Percentiles rank a stretch among this genome's conserved stretches.
Conservation (phyloP, 2,113 vertebrate species). For the Sigmodon hispidus region DNA sequence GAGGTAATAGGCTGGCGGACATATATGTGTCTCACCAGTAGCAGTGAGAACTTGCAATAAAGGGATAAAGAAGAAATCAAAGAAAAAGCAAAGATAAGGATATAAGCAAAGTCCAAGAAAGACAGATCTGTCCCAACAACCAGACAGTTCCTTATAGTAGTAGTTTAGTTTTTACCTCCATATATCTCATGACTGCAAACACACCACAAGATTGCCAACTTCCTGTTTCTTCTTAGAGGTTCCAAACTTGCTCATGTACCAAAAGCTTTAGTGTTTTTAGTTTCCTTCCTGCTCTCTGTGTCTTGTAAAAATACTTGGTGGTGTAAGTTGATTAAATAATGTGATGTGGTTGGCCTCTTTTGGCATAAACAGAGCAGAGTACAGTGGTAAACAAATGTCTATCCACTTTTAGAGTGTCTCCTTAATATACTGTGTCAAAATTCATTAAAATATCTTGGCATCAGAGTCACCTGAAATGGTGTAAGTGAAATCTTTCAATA, state of each 20-base stretch:
- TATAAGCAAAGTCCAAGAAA: background rate
- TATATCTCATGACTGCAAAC: background rate
- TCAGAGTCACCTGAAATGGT: conserved; percentile 28
- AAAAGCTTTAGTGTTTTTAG: background rate
- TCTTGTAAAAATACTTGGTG: background rate
- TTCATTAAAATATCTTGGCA: conserved; percentile 8
- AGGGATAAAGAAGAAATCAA: background rate
- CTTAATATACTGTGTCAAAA: background rate
- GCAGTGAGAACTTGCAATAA: background rate
- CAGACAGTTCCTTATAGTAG: background rate
- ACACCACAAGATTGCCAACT: background rate
- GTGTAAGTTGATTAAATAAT: background rate
- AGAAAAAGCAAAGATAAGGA: background rate
- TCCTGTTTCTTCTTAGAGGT: background rate
- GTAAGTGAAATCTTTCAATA: conserved; percentile 53
- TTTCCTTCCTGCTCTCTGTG: background rate
- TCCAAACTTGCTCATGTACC: background rate
- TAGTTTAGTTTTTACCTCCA: background rate
- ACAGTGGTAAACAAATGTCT: conserved; percentile 29
- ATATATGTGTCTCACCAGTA: background rate
- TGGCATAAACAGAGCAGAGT: conserved; percentile 33
- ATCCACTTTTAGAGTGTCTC: background rate
- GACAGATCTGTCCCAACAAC: background rate
- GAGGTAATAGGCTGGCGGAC: background rate
- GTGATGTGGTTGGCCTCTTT: background rate